These are phyloP conservation scores for Danio aesculapii DNA, from an alignment of 2,797 vertebrate genomes.

Conservation along the genomic window DNA sequence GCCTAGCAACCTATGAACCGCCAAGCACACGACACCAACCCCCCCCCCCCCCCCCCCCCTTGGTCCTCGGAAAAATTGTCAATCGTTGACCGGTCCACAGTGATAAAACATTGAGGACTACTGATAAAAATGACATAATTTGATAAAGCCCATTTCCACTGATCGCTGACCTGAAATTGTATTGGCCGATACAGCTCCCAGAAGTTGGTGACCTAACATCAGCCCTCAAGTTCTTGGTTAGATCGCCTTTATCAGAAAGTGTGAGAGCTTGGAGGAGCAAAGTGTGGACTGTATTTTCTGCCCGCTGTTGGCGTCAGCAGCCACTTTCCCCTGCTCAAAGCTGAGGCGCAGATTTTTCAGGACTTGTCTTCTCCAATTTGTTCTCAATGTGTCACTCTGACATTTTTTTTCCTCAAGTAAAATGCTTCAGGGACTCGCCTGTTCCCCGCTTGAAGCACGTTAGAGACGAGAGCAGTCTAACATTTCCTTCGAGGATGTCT, in stretches of 20 bases:
- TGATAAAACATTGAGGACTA: no score
- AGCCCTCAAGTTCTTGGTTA: no score
- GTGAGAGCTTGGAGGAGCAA: conserved; percentile 51
- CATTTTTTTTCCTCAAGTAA: conserved; percentile 58
- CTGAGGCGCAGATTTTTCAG: conserved; percentile 68
- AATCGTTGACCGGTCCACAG: no score
- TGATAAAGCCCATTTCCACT: no score
- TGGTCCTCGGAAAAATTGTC: no score
- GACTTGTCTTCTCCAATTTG: conserved; percentile 77
- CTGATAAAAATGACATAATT: no score
- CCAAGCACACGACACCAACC: no score
- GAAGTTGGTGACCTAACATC: no score
- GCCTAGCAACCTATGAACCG: no score
- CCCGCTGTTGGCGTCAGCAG: conserved; percentile 68
- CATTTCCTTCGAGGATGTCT: conserved; percentile 1
- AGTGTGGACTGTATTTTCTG: conserved; percentile 53
- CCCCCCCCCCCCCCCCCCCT: no score
- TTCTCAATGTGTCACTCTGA: conserved; percentile 78
- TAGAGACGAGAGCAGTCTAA: conserved; percentile 19
- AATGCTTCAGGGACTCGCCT: conserved; percentile 51
- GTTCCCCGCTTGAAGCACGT: conserved; percentile 13
- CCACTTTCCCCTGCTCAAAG: conserved; percentile 65
- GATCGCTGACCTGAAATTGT: no score
- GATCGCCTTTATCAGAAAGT: not conserved
- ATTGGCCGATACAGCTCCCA: no score